Percentiles rank a stretch among this genome's conserved stretches.
Conservation (phyloP, 2,797 vertebrate genomes). For the Pipistrellus pygmaeus region DNA sequence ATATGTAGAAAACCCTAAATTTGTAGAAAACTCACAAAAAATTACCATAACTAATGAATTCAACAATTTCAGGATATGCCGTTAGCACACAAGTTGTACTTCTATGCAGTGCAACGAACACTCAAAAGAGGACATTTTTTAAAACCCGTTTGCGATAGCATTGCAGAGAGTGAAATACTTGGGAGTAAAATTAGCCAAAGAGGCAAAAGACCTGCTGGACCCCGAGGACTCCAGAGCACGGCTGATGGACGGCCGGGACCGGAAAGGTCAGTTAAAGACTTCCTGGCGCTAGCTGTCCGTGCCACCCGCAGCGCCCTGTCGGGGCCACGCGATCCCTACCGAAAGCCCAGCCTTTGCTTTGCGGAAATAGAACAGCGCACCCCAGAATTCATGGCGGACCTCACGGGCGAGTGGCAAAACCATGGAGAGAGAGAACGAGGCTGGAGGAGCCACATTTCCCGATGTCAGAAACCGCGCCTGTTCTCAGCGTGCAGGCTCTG, state of each 20-base stretch:
- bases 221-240: background rate
- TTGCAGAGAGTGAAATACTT: background rate
- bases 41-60: conserved; percentile 4
- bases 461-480: too few species aligned
- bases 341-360: background rate
- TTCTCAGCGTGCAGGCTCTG: too few species aligned
- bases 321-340: background rate
- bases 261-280: fast-evolving
- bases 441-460: too few species aligned
- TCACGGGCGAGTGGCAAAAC: background rate
- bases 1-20: background rate
- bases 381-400: background rate
- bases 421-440: too few species aligned
- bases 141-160: background rate
- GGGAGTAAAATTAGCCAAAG: background rate
- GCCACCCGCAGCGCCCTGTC: background rate
- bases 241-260: too few species aligned
- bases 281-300: background rate
- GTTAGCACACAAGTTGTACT: background rate
- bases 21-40: background rate
- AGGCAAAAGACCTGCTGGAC: background rate
- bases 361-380: background rate
- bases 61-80: background rate
- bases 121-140: background rate
- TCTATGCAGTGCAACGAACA: background rate